Evolutionary conservation across 2,797 vertebrate species (phyloP), one percentile per base, ranked within the genome.

Genomic region (Todus mexicanus): DNA sequence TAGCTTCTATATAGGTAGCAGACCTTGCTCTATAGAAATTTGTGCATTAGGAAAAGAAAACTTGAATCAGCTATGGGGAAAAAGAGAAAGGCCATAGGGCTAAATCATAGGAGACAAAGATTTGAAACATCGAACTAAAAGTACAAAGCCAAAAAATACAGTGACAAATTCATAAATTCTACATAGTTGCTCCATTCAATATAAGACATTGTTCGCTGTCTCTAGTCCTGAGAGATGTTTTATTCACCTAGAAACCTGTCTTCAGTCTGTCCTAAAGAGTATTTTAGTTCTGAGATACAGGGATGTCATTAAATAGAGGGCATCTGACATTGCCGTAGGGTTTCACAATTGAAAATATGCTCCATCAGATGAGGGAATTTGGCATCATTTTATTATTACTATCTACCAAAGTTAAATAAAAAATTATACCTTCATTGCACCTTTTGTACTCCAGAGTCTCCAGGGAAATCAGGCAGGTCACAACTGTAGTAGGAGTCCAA

Each of bases 221-320:
- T 88, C 40, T 79, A 56, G 83, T 84, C 51, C 84, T 69, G 23
- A 31, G 66, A 94, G 59, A 78, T 53, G 47, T 70, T 94, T 89
- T 93, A 84, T 94, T 93, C 75, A 82, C 84, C 47, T 68, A 54
- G 57, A 93, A 95, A 80, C 64, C 47, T 87, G 26, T 65, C 78
- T 95, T 89, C 73, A 87, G 43, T 74, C 68, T 92, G 63, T 78
- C 72, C 40, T 1, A 87, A 87, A 92, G 72, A 91, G 51, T 84
- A 88, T 92, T 95, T 86, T 72, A 90, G n/a, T 96, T 95, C 76
- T 95, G 70, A 94, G 69, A 90, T 59, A 61, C 17, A 81, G 35
- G 17, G 12, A 86, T 81, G 53, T 76, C 93, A 92, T 97, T 96
- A 92, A 93, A 93, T 59, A 92, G 79, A 94, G 74, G 74, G 38